phyloP scores from a whole-genome alignment of 2,888 invertebrate genomes.

The Odontocerum albicorne region DNA sequence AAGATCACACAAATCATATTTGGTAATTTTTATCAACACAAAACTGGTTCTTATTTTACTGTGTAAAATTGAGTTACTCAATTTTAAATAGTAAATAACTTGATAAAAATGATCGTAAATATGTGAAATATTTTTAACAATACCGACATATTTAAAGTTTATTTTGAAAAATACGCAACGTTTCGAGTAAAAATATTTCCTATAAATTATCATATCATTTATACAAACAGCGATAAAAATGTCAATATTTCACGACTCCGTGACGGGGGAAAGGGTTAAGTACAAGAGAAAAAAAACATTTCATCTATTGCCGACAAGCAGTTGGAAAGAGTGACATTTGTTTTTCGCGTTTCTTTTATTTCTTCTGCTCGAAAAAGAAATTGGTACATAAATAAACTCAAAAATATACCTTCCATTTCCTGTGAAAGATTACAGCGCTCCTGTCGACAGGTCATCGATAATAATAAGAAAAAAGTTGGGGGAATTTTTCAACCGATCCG shows the following conservation, averaged over 20 bases:
- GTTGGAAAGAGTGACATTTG: constrained; percentile 33
- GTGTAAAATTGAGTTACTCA: too few species aligned
- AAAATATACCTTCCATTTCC: constrained; percentile 37
- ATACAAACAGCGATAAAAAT: background rate
- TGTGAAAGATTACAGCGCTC: constrained; percentile 35
- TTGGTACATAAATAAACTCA: constrained; percentile 36
- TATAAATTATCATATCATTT: too few species aligned
- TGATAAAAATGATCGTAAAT: too few species aligned
- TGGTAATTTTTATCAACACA: too few species aligned
- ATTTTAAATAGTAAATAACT: too few species aligned
- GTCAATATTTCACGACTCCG: constrained; percentile 1
- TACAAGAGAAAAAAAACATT: constrained; percentile 3
- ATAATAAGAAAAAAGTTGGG: constrained; percentile 19
- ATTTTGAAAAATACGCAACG: too few species aligned
- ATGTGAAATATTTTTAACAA: too few species aligned
- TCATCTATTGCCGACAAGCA: constrained; percentile 10
- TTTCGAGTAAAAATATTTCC: too few species aligned
- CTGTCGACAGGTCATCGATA: constrained; percentile 35
- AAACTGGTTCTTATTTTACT: too few species aligned
- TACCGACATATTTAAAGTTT: too few species aligned
- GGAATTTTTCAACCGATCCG: constrained; percentile 7
- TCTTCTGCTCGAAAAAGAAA: constrained; percentile 27
- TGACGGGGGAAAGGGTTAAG: constrained; percentile 6
- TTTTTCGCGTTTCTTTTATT: constrained; percentile 30
- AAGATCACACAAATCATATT: too few species aligned